Conservation (phyloP, 2,113 vertebrate species). For the Carlito syrichta region DNA sequence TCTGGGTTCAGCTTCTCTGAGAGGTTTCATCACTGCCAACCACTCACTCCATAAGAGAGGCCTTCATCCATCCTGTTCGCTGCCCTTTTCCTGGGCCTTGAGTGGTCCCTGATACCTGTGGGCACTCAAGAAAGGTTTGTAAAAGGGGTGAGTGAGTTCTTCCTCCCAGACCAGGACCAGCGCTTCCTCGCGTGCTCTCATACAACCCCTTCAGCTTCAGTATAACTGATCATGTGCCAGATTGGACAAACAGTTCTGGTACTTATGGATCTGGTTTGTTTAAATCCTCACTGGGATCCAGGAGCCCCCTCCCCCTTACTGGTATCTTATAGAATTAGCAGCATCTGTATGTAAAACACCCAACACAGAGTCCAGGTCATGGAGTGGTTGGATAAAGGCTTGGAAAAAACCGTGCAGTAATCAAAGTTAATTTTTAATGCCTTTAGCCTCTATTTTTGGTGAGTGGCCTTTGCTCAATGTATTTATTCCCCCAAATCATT, state of each 20-base stretch:
- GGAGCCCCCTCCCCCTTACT: accelerated
- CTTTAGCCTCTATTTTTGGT: background rate
- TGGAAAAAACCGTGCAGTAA: background rate
- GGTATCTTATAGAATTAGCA: background rate
- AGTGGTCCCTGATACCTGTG: background rate
- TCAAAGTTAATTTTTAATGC: background rate
- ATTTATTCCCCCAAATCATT: background rate
- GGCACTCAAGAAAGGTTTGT: background rate
- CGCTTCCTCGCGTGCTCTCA: background rate
- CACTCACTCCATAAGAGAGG: background rate
- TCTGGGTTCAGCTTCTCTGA: background rate
- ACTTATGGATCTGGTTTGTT: background rate
- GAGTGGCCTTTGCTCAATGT: background rate
- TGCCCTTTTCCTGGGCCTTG: background rate
- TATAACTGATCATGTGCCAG: background rate
- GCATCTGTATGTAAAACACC: background rate
- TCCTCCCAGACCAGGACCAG: background rate
- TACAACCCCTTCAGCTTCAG: background rate
- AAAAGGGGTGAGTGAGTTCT: background rate
- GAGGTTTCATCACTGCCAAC: background rate
- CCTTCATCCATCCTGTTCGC: background rate
- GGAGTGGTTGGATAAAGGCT: background rate
- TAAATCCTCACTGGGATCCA: background rate
- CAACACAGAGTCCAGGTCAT: background rate
- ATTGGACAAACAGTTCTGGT: background rate